Evolutionary conservation across 2,888 invertebrate species (phyloP).

Genomic region (Drosophila kambysellisi): DNA sequence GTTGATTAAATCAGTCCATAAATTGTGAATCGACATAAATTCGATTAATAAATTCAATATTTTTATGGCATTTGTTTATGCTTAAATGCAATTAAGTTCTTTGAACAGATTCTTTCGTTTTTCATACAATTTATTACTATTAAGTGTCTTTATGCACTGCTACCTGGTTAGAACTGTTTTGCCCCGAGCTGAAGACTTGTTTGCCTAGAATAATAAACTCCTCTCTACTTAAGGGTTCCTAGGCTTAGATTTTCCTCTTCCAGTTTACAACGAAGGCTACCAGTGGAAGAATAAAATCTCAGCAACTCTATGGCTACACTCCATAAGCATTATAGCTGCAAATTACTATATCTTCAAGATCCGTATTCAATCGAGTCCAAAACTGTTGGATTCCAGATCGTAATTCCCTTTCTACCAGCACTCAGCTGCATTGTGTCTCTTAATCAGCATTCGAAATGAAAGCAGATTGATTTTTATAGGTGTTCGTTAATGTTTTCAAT

Average conservation of each 20-base stretch:
- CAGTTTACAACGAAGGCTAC: not conserved
- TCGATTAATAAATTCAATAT: no score
- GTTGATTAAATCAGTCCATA: conserved; percentile 9
- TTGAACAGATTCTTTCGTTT: not conserved
- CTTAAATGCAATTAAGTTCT: not conserved
- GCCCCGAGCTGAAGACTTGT: no score
- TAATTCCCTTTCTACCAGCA: not conserved
- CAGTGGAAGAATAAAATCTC: rapidly evolving
- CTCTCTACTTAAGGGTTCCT: no score
- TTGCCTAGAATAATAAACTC: no score
- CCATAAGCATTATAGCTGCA: not conserved
- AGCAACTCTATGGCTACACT: not conserved
- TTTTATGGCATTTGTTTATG: no score
- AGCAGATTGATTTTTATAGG: conserved; percentile 33
- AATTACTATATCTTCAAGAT: not conserved
- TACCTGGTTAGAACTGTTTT: no score
- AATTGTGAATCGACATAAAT: conserved; percentile 1
- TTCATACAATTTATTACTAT: no score
- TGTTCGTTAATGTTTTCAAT: conserved; percentile 55
- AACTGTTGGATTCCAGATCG: no score
- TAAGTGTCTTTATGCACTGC: no score
- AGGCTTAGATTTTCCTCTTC: not conserved
- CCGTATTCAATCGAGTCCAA: not conserved
- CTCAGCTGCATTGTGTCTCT: conserved; percentile 5
- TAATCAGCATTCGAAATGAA: conserved; percentile 4